A percentile compares a stretch with the other conserved stretches of the same genome.
These are phyloP conservation scores for Melanerpes aurifrons DNA, from an alignment of 2,113 vertebrate genomes.

Conservation along the genomic window DNA sequence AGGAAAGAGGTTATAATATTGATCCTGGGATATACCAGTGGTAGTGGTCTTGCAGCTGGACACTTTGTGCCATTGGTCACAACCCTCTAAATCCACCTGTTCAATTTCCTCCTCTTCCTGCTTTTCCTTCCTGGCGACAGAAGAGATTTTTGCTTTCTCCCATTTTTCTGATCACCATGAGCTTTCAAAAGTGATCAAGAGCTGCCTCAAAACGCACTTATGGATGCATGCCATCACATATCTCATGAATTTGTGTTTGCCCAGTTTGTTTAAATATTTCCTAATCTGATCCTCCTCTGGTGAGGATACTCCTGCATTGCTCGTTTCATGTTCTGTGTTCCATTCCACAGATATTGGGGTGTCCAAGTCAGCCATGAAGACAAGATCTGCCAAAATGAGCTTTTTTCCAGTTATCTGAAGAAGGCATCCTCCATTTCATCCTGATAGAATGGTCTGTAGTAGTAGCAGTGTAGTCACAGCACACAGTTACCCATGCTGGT, in stretches of 20 bases:
- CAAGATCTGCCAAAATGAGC: not conserved
- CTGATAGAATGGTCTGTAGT: not conserved
- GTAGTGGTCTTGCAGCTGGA: not conserved
- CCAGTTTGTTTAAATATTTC: not conserved
- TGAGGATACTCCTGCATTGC: not conserved
- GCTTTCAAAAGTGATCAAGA: not conserved
- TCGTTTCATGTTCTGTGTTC: not conserved
- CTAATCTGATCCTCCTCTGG: not conserved
- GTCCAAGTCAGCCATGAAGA: not conserved
- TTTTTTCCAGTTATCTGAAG: not conserved
- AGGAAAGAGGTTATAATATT: not conserved
- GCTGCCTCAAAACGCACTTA: not conserved
- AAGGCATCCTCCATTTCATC: not conserved
- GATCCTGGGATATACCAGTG: not conserved
- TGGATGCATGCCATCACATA: not conserved
- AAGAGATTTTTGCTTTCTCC: not conserved
- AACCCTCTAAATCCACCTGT: not conserved
- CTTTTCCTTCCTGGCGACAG: accelerated
- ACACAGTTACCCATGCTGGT: not conserved
- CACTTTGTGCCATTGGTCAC: not conserved
- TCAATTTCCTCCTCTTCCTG: not conserved
- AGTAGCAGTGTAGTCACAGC: not conserved
- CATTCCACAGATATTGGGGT: not conserved
- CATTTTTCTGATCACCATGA: not conserved
- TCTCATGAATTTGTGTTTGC: not conserved